Evolutionary conservation across 2,113 vertebrate genomes (phyloP).

Genomic region (Eonycteris spelaea): DNA sequence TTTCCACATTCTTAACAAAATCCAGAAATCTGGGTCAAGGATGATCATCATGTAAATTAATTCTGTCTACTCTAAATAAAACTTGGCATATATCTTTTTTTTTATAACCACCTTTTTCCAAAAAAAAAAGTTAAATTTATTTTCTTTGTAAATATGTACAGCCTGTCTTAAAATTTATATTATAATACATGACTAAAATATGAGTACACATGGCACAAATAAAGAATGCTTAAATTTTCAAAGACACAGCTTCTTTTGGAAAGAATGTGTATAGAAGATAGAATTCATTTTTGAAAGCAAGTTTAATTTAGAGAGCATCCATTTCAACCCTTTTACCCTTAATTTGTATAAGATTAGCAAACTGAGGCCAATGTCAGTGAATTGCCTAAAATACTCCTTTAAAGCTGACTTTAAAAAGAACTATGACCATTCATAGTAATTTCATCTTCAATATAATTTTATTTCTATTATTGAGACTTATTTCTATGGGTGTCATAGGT

Average conservation of each 20-base stretch:
- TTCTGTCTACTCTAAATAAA: not conserved
- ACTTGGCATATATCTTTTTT: not conserved
- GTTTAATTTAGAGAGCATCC: not conserved
- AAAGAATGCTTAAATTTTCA: not conserved
- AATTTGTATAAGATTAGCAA: not conserved
- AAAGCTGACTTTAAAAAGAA: not conserved
- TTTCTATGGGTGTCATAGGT: not conserved
- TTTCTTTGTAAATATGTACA: conserved; percentile 2
- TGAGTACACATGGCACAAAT: not conserved
- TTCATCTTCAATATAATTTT: not conserved
- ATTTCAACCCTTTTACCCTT: not conserved
- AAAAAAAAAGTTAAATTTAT: not conserved
- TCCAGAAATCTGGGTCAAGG: conserved; percentile 4
- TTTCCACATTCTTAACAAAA: conserved; percentile 34
- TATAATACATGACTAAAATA: not conserved
- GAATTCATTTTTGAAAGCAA: not conserved
- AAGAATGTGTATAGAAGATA: not conserved
- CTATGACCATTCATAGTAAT: not conserved
- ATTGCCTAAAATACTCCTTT: not conserved
- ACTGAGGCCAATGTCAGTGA: not conserved
- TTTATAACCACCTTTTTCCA: not conserved
- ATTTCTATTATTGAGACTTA: not conserved
- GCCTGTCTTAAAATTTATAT: not conserved
- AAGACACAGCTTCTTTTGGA: not conserved
- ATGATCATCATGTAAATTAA: not conserved